Evolutionary conservation across 2,888 invertebrate genomes (phyloP).

Genomic region (Odontocerum albicorne): DNA sequence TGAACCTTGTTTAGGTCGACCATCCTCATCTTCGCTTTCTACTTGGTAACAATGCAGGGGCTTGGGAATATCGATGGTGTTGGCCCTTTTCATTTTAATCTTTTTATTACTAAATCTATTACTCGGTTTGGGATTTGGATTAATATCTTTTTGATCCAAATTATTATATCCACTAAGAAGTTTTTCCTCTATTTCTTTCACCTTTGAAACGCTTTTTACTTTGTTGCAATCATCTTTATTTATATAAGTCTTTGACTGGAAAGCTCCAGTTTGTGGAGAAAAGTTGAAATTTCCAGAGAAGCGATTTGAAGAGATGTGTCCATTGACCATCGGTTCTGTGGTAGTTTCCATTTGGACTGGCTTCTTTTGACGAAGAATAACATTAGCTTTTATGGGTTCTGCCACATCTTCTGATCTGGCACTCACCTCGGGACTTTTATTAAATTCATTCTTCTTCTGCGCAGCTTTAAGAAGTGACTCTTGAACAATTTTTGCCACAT

Average conservation of each 20-base stretch:
- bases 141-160: conserved; percentile 2
- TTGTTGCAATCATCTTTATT: background rate
- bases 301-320: conserved; percentile 16
- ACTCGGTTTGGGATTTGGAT: conserved; percentile 38
- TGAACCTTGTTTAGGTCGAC: conserved; percentile 46
- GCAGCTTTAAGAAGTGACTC: conserved; percentile 30
- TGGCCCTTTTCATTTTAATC: conserved; percentile 81
- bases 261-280: background rate
- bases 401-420: conserved; percentile 20
- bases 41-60: conserved; percentile 60
- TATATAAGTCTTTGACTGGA: background rate
- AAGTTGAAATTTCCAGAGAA: conserved; percentile 10
- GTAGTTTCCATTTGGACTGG: conserved; percentile 15
- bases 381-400: conserved; percentile 26
- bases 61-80: conserved; percentile 86
- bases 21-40: conserved; percentile 45
- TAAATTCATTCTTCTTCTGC: conserved; percentile 23
- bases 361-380: conserved; percentile 23
- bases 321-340: conserved; percentile 15
- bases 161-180: conserved; percentile 8
- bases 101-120: conserved; percentile 65
- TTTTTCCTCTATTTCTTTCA: conserved; percentile 11
- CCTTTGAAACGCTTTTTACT: conserved; percentile 3
- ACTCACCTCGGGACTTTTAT: conserved; percentile 17
- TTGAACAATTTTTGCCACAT: conserved; percentile 29